Base-by-base conservation (phyloP, 1,140 invertebrate species). In the Tachypleus tridentatus region DNA sequence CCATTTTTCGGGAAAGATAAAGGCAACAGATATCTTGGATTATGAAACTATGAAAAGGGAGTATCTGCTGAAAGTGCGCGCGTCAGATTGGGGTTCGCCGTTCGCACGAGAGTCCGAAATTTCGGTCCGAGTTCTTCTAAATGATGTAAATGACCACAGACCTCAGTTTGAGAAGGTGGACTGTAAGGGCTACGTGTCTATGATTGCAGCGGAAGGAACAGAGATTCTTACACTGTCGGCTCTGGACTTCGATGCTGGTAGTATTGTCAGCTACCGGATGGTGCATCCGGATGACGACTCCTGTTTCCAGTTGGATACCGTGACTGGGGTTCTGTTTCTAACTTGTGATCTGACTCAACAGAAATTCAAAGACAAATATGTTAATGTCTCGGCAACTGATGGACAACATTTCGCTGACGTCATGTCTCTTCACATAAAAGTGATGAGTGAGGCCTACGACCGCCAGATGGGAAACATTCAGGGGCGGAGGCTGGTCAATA, bases 71-170 rank as follows among this genome's bases (percentile, higher is more conserved):
- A 82, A 85, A 57, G 82, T 96, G 5, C 78, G 93, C 11, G 93
- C 93, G 0, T 93, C 91, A 8, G 95, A 98, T 76, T 96, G 93
- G 93, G 94, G 94, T 0, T 75, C 87, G 64, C 93, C 93, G 0
- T 95, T 88, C 76, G 81, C 89, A 51, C 78, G 92, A 62, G 91
- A 97, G 76, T 88, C 90, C 1, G 91, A 98, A 78, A 89, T 89
- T 81, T 82, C 85, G 50, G 75, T 97, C 0, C 85, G 82, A 48
- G 85, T 97, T 9, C 84, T 82, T 58, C 74, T 98, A 3, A 82
- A 83, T 63, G 91, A 97, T 77, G 83, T 93, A 1, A 97, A 98
- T 78, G 95, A 97, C 74, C 96, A 97, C 76, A 79, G 91, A 56
- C 94, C 95, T 0, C 86, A 91, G 73, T 82, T 83, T 76, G 78